Percentiles rank a stretch among this genome's conserved stretches.
Evolutionary conservation across 2,113 vertebrate genomes (phyloP).

Genomic region (Tachuris rubrigastra): DNA sequence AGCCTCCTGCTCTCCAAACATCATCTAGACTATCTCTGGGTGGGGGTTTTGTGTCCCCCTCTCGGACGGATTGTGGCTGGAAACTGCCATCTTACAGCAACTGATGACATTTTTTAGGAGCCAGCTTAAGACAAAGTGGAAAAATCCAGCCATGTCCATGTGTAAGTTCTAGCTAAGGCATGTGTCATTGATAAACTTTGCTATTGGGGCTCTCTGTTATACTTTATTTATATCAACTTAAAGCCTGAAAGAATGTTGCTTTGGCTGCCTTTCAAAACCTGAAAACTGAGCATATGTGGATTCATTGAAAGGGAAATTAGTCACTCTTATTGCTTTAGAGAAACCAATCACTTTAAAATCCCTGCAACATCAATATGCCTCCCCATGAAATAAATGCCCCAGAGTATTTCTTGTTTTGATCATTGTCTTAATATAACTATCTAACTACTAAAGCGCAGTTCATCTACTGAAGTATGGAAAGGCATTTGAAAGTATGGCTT

Average conservation of each 20-base stretch:
- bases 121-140: neutral
- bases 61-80: neutral
- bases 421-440: neutral
- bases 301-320: slow-evolving; percentile 64
- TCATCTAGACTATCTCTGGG: neutral
- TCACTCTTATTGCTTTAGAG: slow-evolving; percentile 53
- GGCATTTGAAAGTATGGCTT: neutral
- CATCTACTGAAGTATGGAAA: neutral
- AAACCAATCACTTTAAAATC: slow-evolving; percentile 56
- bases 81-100: neutral
- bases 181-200: slow-evolving; percentile 47
- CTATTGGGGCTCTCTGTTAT: slow-evolving; percentile 46
- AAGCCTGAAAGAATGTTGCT: slow-evolving; percentile 52
- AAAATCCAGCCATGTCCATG: neutral
- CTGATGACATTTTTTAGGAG: neutral
- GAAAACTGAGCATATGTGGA: slow-evolving; percentile 63
- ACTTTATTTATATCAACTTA: slow-evolving; percentile 69
- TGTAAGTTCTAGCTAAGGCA: slow-evolving; percentile 23
- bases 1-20: neutral
- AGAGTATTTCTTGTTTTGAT: slow-evolving; percentile 43
- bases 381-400: neutral
- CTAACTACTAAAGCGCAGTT: neutral
- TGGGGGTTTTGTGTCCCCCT: neutral
- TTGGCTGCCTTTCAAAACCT: slow-evolving; percentile 69
- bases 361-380: slow-evolving; percentile 26